Conservation (phyloP, 2,113 vertebrate species). For the Elephas maximus region DNA sequence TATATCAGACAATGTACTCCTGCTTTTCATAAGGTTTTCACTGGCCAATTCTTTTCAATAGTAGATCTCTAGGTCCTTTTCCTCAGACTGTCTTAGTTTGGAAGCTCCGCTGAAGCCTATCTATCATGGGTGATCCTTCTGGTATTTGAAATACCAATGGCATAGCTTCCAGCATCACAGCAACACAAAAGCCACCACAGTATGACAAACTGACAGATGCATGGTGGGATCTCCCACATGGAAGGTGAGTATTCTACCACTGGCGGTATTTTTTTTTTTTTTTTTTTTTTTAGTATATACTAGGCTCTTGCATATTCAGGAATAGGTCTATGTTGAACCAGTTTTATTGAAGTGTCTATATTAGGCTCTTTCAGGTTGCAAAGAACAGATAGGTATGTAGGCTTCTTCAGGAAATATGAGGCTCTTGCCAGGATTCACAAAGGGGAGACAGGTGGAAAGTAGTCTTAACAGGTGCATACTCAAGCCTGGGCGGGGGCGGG, state of each 20-base stretch:
- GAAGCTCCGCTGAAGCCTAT: no score
- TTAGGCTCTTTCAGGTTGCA: neutral
- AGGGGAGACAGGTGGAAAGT: neutral
- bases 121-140: no score
- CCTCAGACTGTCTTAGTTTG: no score
- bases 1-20: no score
- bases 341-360: neutral
- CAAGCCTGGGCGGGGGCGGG: neutral
- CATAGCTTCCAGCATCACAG: no score
- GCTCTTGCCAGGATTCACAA: slow-evolving; percentile 1
- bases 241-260: neutral
- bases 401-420: neutral
- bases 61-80: no score
- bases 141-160: no score
- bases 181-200: no score
- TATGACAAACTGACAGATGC: no score
- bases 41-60: no score
- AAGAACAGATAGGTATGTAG: neutral
- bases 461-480: neutral
- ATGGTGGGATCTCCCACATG: neutral
- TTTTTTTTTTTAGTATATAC: no score
- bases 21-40: no score
- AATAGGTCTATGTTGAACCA: neutral
- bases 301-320: neutral
- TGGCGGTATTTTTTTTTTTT: neutral